Evolutionary conservation across 2,797 vertebrate species (phyloP), one percentile per base, ranked within the genome.

Genomic region (Channallabes apus): DNA sequence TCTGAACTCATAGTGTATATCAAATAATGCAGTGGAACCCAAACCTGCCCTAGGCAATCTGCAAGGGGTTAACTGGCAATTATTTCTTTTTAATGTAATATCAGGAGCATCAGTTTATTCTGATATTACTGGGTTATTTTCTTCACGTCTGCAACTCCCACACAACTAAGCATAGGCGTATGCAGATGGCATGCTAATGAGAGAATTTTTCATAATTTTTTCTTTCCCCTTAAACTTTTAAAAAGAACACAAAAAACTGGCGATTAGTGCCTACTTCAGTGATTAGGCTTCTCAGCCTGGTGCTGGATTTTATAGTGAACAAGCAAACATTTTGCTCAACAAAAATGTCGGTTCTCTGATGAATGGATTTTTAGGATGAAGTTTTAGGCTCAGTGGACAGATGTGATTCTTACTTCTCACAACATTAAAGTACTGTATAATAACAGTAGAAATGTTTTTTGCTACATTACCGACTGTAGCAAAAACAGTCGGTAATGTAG

Each of bases 1-100:
- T 80, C 54, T 79, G 85, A 88, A 62, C 20, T 76, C 64, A 7
- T 80, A 80, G 72, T 81, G n/a, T 76, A 88, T 85, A 62, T 77
- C 58, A 88, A 87, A 88, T 46, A 83, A 85, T 79, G 73, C 71
- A 69, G 41, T 85, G 85, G 65, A 62, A 87, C 81, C 51, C 73
- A 75, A 82, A 83, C 75, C 64, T 90, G 87, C 90, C 24, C 35
- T 56, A 79, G 88, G 87, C 89, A 69, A 87, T 83, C 86, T 81
- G 87, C 56, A 82, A 89, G 86, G 67, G 73, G 89, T 89, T 80
- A 84, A 88, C 84, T 86, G 38, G 81, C 87, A 89, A 90, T 88
- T 84, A 87, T 67, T 86, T 65, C 64, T 87, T 69, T 87, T 86
- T 89, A 88, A 82, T 64, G 61, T 85, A 75, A 86, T 68, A 84